phyloP scores from a whole-genome alignment of 2,888 invertebrate species.

The Bhutanitis thaidina region DNA sequence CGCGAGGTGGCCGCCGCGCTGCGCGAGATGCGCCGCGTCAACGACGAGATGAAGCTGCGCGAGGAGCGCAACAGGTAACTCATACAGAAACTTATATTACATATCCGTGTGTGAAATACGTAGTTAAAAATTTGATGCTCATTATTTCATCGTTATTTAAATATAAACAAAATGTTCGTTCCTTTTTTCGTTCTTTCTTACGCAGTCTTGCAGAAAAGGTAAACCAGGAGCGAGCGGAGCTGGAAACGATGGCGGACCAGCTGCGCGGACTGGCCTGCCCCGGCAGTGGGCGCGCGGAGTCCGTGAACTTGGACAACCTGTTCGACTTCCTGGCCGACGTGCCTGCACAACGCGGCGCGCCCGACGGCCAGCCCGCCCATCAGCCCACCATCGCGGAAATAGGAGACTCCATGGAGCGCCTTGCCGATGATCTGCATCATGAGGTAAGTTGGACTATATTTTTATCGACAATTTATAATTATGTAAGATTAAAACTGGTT shows the following conservation, averaged over 20 bases:
- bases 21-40: constrained; percentile 91
- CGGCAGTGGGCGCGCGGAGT: constrained; percentile 78
- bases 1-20: constrained; percentile 92
- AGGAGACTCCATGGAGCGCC: constrained; percentile 89
- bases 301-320: constrained; percentile 92
- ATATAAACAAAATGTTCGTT: too few species aligned
- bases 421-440: constrained; percentile 89
- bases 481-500: too few species aligned
- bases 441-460: constrained; percentile 82
- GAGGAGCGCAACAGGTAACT: constrained; percentile 78
- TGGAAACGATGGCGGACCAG: constrained; percentile 70
- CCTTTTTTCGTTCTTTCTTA: too few species aligned
- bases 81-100: too few species aligned
- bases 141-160: too few species aligned
- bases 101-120: too few species aligned
- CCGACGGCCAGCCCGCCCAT: constrained; percentile 74
- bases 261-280: constrained; percentile 58
- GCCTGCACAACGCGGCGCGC: constrained; percentile 66
- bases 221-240: constrained; percentile 79
- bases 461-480: too few species aligned
- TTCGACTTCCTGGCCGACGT: constrained; percentile 94
- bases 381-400: constrained; percentile 89
- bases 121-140: too few species aligned
- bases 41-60: constrained; percentile 90
- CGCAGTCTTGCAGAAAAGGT: constrained; percentile 84